phyloP scores from a whole-genome alignment of 2,113 vertebrate genomes.

The Pollimyrus isidori region DNA sequence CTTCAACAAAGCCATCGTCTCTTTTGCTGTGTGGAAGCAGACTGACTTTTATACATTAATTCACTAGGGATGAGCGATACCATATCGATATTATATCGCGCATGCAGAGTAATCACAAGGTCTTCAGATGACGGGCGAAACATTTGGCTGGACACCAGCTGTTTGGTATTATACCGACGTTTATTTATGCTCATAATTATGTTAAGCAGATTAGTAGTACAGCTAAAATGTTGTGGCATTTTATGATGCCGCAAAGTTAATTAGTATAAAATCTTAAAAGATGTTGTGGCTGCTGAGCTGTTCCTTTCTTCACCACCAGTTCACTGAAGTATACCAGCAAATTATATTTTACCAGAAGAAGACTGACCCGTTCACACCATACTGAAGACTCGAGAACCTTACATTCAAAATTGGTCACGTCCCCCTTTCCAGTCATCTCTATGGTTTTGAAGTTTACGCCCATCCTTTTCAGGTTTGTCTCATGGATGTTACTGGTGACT shows the following conservation, averaged over 20 bases:
- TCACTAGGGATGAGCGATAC: neutral
- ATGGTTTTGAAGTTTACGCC: slow-evolving; percentile 55
- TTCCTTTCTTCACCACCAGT: no score
- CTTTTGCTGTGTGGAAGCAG: slow-evolving; percentile 53
- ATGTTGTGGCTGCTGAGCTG: no score
- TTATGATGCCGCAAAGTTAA: no score
- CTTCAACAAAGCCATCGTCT: slow-evolving; percentile 66
- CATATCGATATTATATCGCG: no score
- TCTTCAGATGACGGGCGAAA: no score
- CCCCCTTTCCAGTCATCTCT: slow-evolving; percentile 41
- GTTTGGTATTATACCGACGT: no score
- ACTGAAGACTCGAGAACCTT: slow-evolving; percentile 28
- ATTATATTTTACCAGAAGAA: neutral
- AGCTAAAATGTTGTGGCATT: no score
- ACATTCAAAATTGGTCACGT: slow-evolving; percentile 51
- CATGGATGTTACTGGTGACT: slow-evolving; percentile 30
- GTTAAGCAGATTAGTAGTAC: no score
- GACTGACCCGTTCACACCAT: neutral
- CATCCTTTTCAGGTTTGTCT: slow-evolving; percentile 45
- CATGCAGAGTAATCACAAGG: no score
- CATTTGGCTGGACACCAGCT: no score
- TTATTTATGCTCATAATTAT: no score
- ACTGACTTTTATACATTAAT: neutral
- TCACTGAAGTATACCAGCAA: neutral
- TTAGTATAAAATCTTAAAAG: no score